Evolutionary conservation across 2,888 invertebrate species (phyloP).

Genomic region (Sesia apiformis): DNA sequence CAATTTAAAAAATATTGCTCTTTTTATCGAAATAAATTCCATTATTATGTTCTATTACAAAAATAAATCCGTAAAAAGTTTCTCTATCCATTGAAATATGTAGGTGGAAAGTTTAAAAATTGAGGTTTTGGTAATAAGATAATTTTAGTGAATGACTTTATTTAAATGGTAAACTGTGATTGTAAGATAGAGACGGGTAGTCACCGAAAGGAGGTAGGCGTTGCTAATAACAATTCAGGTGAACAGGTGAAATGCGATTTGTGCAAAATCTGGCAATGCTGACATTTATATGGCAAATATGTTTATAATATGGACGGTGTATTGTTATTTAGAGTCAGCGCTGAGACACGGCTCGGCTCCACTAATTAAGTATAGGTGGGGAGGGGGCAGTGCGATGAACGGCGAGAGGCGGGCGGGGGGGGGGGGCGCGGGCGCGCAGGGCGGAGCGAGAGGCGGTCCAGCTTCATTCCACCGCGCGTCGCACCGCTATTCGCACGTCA

Average conservation of each 20-base stretch:
- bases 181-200: conserved; percentile 53
- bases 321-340: background rate
- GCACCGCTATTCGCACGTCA: conserved; percentile 52
- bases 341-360: conserved; percentile 22
- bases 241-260: conserved; percentile 24
- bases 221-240: conserved; percentile 29
- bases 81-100: no score
- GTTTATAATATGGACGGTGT: conserved; percentile 18
- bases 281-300: conserved; percentile 16
- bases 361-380: conserved; percentile 65
- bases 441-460: conserved; percentile 36
- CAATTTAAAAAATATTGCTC: no score
- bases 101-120: no score
- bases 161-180: no score
- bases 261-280: conserved; percentile 3
- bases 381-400: conserved; percentile 9
- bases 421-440: conserved; percentile 20
- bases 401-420: conserved; percentile 15
- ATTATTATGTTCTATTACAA: no score
- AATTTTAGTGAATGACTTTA: no score
- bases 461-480: conserved; percentile 69
- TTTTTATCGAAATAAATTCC: no score
- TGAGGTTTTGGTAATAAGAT: no score
- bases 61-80: no score
- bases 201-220: conserved; percentile 46